Conservation (phyloP, 1,140 invertebrate species). For the Acromyrmex echinatior region DNA sequence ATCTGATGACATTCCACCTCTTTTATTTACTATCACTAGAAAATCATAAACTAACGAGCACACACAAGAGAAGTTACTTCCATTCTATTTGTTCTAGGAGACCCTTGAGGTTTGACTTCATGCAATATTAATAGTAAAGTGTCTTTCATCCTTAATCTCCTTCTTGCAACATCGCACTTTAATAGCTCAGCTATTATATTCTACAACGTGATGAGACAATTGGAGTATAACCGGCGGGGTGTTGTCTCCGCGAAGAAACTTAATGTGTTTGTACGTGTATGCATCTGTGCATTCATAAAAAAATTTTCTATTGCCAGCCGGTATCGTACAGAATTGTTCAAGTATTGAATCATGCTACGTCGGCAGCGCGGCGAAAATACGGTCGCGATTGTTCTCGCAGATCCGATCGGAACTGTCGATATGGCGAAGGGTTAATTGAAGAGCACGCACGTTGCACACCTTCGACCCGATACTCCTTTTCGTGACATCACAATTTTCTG, state of each 20-base stretch:
- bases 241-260: conserved; percentile 19
- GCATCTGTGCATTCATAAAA: neutral
- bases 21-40: neutral
- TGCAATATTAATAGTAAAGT: conserved; percentile 24
- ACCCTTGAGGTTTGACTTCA: neutral
- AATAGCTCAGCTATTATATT: conserved; percentile 34
- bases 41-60: neutral
- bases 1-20: neutral
- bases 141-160: conserved; percentile 34
- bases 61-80: neutral
- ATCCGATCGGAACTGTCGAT: conserved; percentile 79
- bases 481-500: conserved; percentile 77
- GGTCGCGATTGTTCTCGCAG: conserved; percentile 75
- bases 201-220: conserved; percentile 35
- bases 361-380: conserved; percentile 73
- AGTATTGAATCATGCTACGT: conserved; percentile 80
- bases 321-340: neutral
- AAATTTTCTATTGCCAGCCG: conserved; percentile 12
- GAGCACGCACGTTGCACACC: conserved; percentile 77
- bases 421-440: conserved; percentile 81
- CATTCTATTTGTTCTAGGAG: conserved; percentile 3
- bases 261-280: neutral
- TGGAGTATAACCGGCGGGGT: neutral
- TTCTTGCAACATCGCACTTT: conserved; percentile 1
- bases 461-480: conserved; percentile 74